Conservation (phyloP, 2,113 vertebrate genomes). For the Craseonycteris thonglongyai region DNA sequence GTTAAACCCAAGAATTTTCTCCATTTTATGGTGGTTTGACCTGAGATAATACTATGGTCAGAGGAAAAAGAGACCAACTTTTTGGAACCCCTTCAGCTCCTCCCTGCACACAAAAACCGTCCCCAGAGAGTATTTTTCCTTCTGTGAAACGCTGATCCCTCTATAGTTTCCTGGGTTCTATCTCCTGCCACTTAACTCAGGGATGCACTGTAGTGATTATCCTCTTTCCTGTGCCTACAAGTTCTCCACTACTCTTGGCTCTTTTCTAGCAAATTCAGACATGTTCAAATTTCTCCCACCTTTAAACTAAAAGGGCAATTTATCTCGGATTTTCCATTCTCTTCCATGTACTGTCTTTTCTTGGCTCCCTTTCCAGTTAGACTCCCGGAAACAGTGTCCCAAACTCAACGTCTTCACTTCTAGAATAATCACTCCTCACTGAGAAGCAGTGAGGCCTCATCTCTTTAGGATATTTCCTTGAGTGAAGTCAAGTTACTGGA, state of each 20-base stretch:
- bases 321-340: neutral
- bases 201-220: neutral
- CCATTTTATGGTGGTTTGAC: neutral
- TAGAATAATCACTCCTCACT: neutral
- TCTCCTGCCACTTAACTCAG: rapidly evolving
- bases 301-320: neutral
- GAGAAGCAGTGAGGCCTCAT: neutral
- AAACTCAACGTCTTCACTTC: neutral
- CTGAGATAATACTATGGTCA: neutral
- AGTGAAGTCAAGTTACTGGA: neutral
- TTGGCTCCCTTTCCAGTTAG: neutral
- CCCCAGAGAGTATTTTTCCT: neutral
- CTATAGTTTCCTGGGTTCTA: neutral
- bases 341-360: neutral
- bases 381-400: neutral
- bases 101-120: neutral
- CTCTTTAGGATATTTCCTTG: neutral
- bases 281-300: neutral
- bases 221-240: neutral
- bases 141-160: neutral
- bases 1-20: neutral
- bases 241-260: neutral
- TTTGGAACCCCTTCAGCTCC: neutral
- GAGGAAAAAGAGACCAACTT: neutral
- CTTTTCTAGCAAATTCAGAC: neutral